Base-by-base conservation (phyloP, 2,113 vertebrate species). In the Poeciliopsis retropinna region DNA sequence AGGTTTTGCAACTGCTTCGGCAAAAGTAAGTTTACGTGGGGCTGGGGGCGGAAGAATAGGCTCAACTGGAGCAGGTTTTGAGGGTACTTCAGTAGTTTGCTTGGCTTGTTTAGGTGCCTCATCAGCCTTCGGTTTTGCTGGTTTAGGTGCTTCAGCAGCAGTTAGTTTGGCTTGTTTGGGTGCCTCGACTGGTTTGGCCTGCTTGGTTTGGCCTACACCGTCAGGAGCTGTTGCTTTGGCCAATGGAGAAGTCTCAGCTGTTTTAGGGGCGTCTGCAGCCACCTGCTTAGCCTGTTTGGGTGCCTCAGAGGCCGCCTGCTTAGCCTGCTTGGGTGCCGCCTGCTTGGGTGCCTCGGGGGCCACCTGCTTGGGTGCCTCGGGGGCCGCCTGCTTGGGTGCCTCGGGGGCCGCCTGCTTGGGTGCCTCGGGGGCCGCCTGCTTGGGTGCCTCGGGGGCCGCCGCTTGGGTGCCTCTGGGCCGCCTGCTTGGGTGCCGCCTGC, bases 21-120 rank as follows among this genome's bases (percentile, higher is more conserved):
- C 91, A 88, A 93, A 93, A 41, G 91, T 91, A 28, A 94, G 91
- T 89, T 95, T 95, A 62, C 93, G 94, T 54, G 91, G 87, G 85
- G 76, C 32, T 34, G 87, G 57, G 64, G 75, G 67, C 64, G 72
- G 10, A 70, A 80, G 62, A 25, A 73, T 60, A 65, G 85, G 72
- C 63, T 89, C 81, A 44, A 80, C 60, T 6, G 60, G 74, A 60
- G 72, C 57, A 1, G 79, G 64, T 37, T 87, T 84, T 29, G 71
- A 17, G 2, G 78, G 65, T 44, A 66, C 25, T 10, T 57, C 51
- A 57, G 51, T 6, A 57, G 51, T 25, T 57, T 22, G 51, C 22
- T 65, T 69, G 1, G 29, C 30, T 25, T 29, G 28, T 31, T 54
- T 54, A 54, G 67, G 51, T n/a, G 13, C 51, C 6, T 3, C 62